Conservation (phyloP, 2,113 vertebrate species). For the Mungos mungo region DNA sequence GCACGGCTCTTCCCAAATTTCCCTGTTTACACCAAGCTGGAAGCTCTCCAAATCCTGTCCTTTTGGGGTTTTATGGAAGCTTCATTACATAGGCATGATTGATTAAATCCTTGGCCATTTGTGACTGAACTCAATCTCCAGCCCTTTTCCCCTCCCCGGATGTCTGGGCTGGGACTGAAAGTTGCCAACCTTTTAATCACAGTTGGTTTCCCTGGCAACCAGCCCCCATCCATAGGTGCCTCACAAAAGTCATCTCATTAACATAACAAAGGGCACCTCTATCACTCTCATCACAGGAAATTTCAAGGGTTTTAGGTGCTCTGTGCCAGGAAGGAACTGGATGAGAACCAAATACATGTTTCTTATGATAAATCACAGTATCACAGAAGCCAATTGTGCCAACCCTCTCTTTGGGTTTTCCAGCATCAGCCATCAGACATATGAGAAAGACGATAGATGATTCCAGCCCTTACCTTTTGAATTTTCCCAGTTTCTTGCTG, state of each 20-base stretch:
- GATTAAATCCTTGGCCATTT: neutral
- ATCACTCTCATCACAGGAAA: neutral
- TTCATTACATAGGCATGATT: neutral
- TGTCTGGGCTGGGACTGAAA: neutral
- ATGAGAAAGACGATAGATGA: neutral
- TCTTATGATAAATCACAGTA: neutral
- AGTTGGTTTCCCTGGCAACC: neutral
- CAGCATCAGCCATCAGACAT: neutral
- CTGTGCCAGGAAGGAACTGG: neutral
- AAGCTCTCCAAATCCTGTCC: neutral
- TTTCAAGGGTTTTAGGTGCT: neutral
- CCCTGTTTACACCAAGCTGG: neutral
- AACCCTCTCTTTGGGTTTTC: neutral
- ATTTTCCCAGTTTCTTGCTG: neutral
- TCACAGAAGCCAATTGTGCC: neutral
- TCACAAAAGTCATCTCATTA: neutral
- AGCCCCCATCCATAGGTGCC: neutral
- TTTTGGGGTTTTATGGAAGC: neutral
- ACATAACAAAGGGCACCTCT: neutral
- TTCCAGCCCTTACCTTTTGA: neutral
- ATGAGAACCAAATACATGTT: neutral
- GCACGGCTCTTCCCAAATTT: neutral
- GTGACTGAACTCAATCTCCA: neutral
- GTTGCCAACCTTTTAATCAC: neutral
- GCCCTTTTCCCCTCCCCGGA: neutral